Conservation (phyloP, 2,888 invertebrate species). For the Dasypogon diadema region DNA sequence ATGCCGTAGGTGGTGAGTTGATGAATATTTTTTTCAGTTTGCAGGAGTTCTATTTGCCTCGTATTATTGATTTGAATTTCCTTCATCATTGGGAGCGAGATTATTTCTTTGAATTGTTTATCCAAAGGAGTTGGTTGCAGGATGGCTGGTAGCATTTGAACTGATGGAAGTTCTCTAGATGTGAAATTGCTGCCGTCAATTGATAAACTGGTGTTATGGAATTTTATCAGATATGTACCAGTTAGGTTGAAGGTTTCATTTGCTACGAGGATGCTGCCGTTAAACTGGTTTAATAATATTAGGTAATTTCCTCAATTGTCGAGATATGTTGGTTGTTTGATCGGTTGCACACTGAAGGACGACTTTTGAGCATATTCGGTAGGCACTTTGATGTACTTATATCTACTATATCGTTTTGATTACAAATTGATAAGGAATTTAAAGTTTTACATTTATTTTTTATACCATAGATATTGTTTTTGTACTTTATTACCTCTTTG, state of each 20-base stretch:
- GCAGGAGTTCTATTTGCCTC: background rate
- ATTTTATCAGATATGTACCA: conserved; percentile 2
- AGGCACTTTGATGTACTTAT: conserved; percentile 13
- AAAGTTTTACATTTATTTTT: conserved; percentile 26
- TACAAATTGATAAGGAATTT: conserved; percentile 21
- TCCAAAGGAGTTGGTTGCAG: conserved; percentile 16
- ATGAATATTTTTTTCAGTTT: no score
- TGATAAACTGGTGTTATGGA: conserved; percentile 5
- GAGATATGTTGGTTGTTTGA: conserved; percentile 1
- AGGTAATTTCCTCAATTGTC: background rate
- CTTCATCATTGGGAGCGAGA: background rate
- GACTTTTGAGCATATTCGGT: conserved; percentile 20
- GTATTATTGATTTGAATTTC: background rate
- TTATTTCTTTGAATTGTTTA: background rate
- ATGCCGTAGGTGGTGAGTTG: no score
- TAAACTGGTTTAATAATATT: background rate
- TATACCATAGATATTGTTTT: background rate
- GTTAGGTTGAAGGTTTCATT: background rate
- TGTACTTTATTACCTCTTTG: background rate
- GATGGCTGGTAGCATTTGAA: conserved; percentile 10
- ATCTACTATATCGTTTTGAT: conserved; percentile 19
- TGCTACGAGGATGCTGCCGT: no score
- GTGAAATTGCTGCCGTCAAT: background rate
- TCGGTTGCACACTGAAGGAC: background rate
- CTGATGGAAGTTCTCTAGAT: conserved; percentile 8